A percentile compares a stretch with the other conserved stretches of the same genome.
These are phyloP conservation scores for Litoditis marina DNA, from an alignment of 2,888 invertebrate genomes.

Conservation along the genomic window DNA sequence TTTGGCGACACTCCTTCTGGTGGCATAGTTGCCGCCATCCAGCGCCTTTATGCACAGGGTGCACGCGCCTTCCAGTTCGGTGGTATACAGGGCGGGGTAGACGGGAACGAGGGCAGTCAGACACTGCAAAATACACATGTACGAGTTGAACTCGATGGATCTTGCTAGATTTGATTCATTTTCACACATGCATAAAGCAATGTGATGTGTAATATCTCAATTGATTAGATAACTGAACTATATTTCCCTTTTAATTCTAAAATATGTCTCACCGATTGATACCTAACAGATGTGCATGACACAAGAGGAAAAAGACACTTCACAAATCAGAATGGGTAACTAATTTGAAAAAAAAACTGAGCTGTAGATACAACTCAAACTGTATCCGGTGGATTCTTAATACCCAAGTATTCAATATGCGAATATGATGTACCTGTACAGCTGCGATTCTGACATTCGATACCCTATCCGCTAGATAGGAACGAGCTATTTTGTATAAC, in stretches of 20 bases:
- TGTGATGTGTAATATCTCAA: too few species aligned
- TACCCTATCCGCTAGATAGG: conserved; percentile 84
- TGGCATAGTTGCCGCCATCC: conserved; percentile 87
- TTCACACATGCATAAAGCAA: not conserved
- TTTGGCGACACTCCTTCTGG: conserved; percentile 84
- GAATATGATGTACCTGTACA: conserved; percentile 76
- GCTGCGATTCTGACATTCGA: conserved; percentile 89
- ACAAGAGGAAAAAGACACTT: not conserved
- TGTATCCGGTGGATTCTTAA: too few species aligned
- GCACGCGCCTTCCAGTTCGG: conserved; percentile 51
- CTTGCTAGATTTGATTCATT: not conserved
- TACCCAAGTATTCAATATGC: too few species aligned
- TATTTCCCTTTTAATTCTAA: too few species aligned
- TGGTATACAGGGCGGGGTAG: conserved; percentile 77
- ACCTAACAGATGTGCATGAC: too few species aligned
- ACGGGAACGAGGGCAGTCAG: conserved; percentile 83
- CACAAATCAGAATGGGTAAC: not conserved
- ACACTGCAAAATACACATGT: conserved; percentile 70
- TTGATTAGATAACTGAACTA: too few species aligned
- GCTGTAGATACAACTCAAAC: too few species aligned
- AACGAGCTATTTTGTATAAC: conserved; percentile 83
- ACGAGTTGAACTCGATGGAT: not conserved
- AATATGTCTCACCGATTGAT: too few species aligned
- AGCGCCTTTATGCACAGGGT: conserved; percentile 69
- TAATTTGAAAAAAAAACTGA: conserved; percentile 15